Base-by-base conservation (phyloP, 2,888 invertebrate species). In the Drosophila picticornis region DNA sequence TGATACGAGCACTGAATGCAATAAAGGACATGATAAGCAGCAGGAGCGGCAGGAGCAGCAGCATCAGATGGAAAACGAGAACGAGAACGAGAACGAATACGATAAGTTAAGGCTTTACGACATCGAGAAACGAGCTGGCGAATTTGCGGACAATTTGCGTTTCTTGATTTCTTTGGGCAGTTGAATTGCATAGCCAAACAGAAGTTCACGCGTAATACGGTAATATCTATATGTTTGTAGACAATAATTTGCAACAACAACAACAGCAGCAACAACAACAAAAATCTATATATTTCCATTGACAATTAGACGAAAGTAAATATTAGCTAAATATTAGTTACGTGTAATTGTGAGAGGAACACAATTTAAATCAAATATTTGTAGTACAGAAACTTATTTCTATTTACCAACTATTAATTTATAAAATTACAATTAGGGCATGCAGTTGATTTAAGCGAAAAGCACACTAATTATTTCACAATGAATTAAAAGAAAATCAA, bases 1-100 rank as follows among this genome's bases (percentile, higher is more conserved):
- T 93, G 93, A 93, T 93, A 93, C 60, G 84, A 72, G 58, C 55
- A 83, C 89, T 91, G 90, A 91, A 79, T 80, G 13, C 46, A 38
- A 19, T 6, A 32, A 29, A 36, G 27, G 36, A 51, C 25, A 40
- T 55, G 60, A 38, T 56, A 50, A 64, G 38, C n/a, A 51, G 43
- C 13, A 65, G 57, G 25, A 27, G 36, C 22, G 13, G 11, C 22
- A 22, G 43, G 22, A 46, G 25, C 25, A 65, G 43, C 22, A 46
- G 46, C 19, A 53, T 29, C 32, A 25, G 34, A 7, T 31, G 34
- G 38, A 40, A 29, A 57, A 50, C 29, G 55, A 58, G 27, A 40
- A 46, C 36, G 31, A 53, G 7, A 27, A 36, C 55, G 27, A 51
- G 46, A 55, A 52, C 29, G 32, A 71, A 40, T 48, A 55, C 34